These are phyloP conservation scores for Falco biarmicus DNA, from an alignment of 2,797 vertebrate genomes.

Conservation along the genomic window DNA sequence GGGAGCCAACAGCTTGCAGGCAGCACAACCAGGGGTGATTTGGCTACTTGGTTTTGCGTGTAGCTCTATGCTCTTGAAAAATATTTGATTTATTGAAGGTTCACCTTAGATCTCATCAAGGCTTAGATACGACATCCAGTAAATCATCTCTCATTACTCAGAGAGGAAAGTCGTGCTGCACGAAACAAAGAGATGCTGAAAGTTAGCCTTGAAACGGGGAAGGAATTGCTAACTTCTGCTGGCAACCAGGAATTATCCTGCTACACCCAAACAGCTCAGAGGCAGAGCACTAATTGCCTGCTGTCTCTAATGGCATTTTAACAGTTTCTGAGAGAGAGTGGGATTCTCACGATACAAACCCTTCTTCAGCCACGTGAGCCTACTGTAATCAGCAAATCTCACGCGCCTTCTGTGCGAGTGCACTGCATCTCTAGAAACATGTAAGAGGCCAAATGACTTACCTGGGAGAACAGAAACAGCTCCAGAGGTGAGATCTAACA, in stretches of 20 bases:
- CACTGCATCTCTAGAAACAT: not conserved
- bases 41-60: not conserved
- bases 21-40: not conserved
- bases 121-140: not conserved
- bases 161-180: conserved; percentile 50
- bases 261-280: not conserved
- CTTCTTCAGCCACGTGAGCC: not conserved
- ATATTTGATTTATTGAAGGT: conserved; percentile 42
- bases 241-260: not conserved
- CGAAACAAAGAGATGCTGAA: conserved; percentile 31
- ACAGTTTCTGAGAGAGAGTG: not conserved
- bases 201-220: conserved; percentile 45
- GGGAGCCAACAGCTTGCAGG: not conserved
- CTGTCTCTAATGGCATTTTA: not conserved
- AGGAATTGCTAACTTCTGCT: conserved; percentile 38
- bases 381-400: not conserved
- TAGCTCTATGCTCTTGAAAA: not conserved
- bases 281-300: not conserved
- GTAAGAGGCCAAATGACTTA: not conserved
- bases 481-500: not conserved
- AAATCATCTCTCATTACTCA: conserved; percentile 41
- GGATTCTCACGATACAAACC: not conserved
- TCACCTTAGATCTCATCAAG: conserved; percentile 14
- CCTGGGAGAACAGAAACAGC: not conserved
- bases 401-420: not conserved